Conservation (phyloP, 2,797 vertebrate genomes). For the Ispidina picta region DNA sequence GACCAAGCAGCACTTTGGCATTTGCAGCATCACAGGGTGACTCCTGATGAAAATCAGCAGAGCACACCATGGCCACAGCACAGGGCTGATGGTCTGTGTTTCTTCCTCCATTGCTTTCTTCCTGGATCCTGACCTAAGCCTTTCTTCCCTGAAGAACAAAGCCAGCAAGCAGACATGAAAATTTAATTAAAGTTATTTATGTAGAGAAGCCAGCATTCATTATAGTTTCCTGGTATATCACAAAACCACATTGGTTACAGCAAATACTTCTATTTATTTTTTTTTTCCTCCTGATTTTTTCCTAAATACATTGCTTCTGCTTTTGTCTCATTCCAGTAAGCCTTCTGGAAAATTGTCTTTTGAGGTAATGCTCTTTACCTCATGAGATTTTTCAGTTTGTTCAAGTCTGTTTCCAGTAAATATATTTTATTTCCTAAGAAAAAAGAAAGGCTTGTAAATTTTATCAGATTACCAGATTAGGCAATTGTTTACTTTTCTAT, state of each 20-base stretch:
- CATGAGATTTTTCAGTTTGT: not conserved
- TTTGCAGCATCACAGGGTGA: no score
- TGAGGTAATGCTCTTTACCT: not conserved
- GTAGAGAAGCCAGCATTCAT: not conserved
- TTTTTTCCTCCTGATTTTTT: not conserved
- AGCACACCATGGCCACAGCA: not conserved
- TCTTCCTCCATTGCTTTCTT: not conserved
- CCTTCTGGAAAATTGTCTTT: not conserved
- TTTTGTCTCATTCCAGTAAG: not conserved
- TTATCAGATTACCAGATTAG: slow-evolving; percentile 25
- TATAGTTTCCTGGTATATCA: not conserved
- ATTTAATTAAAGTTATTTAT: not conserved
- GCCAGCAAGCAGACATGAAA: not conserved
- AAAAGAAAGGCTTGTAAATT: not conserved
- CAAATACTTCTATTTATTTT: not conserved
- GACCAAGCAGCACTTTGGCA: not conserved
- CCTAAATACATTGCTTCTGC: not conserved
- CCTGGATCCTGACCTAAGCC: not conserved
- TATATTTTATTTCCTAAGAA: not conserved
- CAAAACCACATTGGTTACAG: rapidly evolving
- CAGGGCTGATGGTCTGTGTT: rapidly evolving
- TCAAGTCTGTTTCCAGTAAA: not conserved
- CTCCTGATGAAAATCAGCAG: not conserved
- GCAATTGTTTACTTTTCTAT: not conserved
- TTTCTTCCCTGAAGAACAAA: not conserved